These are phyloP conservation scores for Anoura caudifer DNA, from an alignment of 2,113 vertebrate species.

Conservation along the genomic window DNA sequence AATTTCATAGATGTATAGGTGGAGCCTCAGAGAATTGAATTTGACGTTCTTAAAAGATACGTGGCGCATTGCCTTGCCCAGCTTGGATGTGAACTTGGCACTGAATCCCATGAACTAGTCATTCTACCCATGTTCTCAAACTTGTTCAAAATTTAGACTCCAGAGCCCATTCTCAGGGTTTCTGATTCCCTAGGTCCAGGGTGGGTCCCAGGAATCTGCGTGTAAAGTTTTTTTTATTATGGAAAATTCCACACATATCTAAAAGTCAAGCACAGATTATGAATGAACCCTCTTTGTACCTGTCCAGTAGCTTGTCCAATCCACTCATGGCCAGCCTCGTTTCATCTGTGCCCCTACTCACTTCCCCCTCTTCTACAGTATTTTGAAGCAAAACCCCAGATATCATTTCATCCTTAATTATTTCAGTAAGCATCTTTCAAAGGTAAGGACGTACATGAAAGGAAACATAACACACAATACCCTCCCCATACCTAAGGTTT, in stretches of 20 bases:
- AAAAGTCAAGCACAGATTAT: neutral
- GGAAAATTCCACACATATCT: neutral
- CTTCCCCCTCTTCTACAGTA: neutral
- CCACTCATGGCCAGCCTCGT: neutral
- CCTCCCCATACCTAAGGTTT: neutral
- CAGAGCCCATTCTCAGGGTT: neutral
- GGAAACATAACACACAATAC: neutral
- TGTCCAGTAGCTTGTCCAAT: neutral
- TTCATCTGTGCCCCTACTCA: neutral
- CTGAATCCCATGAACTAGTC: neutral
- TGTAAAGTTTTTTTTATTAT: neutral
- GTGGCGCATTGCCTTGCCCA: neutral
- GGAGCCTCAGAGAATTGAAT: neutral
- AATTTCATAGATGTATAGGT: neutral
- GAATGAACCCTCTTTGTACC: neutral
- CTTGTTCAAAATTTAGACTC: neutral
- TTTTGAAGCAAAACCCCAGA: neutral
- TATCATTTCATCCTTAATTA: neutral
- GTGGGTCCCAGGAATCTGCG: neutral
- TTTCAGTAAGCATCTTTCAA: neutral
- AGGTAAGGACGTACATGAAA: neutral
- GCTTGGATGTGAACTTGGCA: neutral
- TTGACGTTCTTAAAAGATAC: neutral
- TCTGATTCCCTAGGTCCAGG: neutral
- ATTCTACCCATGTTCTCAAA: neutral